These are phyloP conservation scores for Rhagonycha fulva DNA, from an alignment of 2,888 invertebrate species.

Conservation along the genomic window DNA sequence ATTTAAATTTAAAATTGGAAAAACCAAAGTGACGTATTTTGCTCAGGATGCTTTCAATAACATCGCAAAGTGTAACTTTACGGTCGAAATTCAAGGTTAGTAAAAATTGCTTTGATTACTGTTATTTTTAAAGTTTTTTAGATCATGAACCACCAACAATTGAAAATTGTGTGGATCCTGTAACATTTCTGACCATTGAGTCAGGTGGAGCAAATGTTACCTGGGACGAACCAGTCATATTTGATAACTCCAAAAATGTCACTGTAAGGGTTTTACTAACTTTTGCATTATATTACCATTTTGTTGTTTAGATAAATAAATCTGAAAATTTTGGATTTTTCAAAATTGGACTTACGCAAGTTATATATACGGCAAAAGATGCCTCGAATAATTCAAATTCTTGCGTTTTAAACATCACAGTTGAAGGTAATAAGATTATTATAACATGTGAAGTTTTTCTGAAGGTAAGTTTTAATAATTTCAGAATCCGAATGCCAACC, in stretches of 20 bases:
- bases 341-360: constrained; percentile 59
- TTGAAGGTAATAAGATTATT: constrained; percentile 56
- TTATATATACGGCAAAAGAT: constrained; percentile 65
- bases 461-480: constrained; percentile 4
- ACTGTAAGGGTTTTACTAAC: constrained; percentile 36
- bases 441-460: background rate
- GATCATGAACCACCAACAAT: constrained; percentile 62
- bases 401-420: constrained; percentile 64
- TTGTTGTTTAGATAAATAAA: constrained; percentile 44
- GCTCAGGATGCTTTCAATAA: constrained; percentile 67
- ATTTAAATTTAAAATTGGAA: constrained; percentile 63
- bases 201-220: constrained; percentile 54
- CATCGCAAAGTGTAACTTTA: constrained; percentile 64
- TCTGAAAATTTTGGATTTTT: constrained; percentile 57
- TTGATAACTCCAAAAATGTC: constrained; percentile 61
- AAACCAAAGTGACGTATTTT: constrained; percentile 62
- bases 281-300: constrained; percentile 2
- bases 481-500: constrained; percentile 47
- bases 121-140: constrained; percentile 34
- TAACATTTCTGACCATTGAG: constrained; percentile 53
- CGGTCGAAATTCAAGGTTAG: constrained; percentile 60
- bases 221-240: constrained; percentile 63
- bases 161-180: constrained; percentile 64
- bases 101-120: background rate
- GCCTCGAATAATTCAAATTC: constrained; percentile 61